Evolutionary conservation across 2,888 invertebrate species (phyloP), one percentile per base, ranked within the genome.

Genomic region (Myathropa florea): DNA sequence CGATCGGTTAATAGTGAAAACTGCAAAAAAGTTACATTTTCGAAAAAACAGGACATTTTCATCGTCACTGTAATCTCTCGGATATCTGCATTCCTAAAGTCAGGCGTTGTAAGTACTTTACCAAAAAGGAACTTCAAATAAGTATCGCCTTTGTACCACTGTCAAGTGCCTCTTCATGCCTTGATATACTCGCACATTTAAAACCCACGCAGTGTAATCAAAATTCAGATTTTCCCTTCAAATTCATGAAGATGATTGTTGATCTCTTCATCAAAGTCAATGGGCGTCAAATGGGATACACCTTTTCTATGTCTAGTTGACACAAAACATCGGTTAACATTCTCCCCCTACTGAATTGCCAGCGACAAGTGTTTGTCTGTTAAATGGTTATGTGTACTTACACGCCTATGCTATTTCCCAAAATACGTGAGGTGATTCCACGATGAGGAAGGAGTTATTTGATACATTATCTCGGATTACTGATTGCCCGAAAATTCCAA

Each of bases 381-480:
- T 12, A 57, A 57, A 57, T 18, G 46, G 46, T 46, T 46, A 36
- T 36, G 36, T 33, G 36, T 33, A 39, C 23, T 4, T 12, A 23
- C 23, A 63, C 28, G 14, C 30, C 14, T 14, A 6, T 23, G 21
- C 24, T 4, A 7, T 39, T 23, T 24, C 18, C 12, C 65, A 9
- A 4, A 65, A 46, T 24, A 24, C 57, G 57, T 57, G 57, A 24
- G 24, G 14, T 23, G 57, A 55, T 30, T 67, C 21, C 30, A 30
- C 28, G 30, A 67, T 55, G 23, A 67, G 28, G 53, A 18, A 21
- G 2, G 36, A 4, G 36, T 68, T 36, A 57, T 57, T 70, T 59
- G 36, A 33, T 57, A 59, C 70, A 70, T 59, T 70, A 70, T 23
- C 33, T 70, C 70, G n/a, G 36, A 70, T 70, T 59, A 59, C 70